These are phyloP conservation scores for Platalea minor DNA, from an alignment of 2,797 vertebrate genomes.

Conservation along the genomic window DNA sequence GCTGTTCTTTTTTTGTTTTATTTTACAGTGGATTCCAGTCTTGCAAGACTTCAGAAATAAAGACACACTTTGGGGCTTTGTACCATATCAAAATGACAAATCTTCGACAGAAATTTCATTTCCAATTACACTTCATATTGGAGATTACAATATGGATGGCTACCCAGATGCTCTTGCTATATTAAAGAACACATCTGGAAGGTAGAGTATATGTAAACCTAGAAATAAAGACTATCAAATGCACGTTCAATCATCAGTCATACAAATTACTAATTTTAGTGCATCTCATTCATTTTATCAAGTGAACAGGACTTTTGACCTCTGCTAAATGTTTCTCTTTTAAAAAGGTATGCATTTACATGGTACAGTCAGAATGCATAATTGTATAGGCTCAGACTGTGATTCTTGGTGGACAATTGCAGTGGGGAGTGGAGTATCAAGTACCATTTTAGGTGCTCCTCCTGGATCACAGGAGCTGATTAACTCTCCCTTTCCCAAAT, in stretches of 20 bases:
- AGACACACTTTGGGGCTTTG: conserved; percentile 89
- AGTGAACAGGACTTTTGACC: not conserved
- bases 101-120: conserved; percentile 47
- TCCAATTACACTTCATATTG: conserved; percentile 88
- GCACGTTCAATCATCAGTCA: not conserved
- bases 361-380: not conserved
- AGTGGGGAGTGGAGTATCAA: not conserved
- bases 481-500: not conserved
- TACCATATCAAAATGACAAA: conserved; percentile 57
- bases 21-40: conserved; percentile 85
- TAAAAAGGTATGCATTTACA: not conserved
- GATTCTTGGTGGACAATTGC: not conserved
- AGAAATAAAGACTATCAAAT: not conserved
- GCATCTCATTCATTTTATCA: not conserved
- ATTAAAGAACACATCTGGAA: conserved; percentile 86
- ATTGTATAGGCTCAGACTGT: not conserved
- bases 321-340: not conserved
- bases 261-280: not conserved
- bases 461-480: not conserved
- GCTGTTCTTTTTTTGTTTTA: not conserved
- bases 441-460: not conserved
- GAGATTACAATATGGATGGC: conserved; percentile 99
- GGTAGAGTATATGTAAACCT: conserved; percentile 72
- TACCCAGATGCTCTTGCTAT: conserved; percentile 95
- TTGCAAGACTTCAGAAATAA: conserved; percentile 85